Evolutionary conservation across 2,888 invertebrate species (phyloP).

Genomic region (Pantelozetes paolii): DNA sequence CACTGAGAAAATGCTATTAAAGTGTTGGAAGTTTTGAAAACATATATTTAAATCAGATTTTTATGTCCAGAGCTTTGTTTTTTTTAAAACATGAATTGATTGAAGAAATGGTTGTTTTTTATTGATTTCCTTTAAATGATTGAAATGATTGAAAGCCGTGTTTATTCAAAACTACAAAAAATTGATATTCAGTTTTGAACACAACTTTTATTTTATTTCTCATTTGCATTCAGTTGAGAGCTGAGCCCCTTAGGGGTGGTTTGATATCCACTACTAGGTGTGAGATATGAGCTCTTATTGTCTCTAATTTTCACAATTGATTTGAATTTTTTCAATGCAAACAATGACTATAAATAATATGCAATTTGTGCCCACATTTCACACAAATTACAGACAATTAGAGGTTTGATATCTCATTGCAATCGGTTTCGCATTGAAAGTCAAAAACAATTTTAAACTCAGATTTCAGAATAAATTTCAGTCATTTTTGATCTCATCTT

Average conservation of each 20-base stretch:
- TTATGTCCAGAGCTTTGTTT: neutral
- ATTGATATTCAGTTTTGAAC: too few relatives aligned
- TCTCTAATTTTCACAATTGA: neutral
- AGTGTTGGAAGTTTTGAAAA: neutral
- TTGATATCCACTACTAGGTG: neutral
- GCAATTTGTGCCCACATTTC: neutral
- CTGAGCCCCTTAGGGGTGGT: neutral
- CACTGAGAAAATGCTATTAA: neutral
- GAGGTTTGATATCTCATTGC: neutral
- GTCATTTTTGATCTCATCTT: neutral
- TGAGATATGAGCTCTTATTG: conserved; percentile 2
- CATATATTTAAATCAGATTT: neutral
- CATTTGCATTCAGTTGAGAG: too few relatives aligned
- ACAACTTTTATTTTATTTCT: too few relatives aligned
- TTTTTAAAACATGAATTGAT: conserved; percentile 11
- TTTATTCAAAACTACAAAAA: neutral
- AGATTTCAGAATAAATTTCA: neutral
- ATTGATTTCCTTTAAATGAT: conserved; percentile 15
- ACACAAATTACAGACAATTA: neutral
- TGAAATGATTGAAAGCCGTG: neutral
- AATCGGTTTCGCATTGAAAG: too few relatives aligned
- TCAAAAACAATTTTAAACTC: too few relatives aligned
- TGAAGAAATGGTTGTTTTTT: neutral
- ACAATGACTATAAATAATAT: neutral
- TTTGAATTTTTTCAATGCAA: neutral